These are phyloP conservation scores for Adelphocoris suturalis DNA, from an alignment of 2,888 invertebrate species.

Conservation along the genomic window DNA sequence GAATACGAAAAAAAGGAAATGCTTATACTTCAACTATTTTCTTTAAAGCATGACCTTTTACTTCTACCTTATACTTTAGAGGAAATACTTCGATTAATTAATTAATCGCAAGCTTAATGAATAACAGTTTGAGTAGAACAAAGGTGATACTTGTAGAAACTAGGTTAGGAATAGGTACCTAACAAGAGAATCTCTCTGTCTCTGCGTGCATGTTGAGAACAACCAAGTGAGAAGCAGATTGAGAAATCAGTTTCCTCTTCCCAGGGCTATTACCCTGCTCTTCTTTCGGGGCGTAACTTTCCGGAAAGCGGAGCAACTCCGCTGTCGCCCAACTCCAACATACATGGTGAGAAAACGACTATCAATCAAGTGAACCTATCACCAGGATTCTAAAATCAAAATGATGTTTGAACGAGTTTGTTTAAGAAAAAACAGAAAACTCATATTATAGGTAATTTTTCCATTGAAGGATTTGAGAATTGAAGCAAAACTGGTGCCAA, in stretches of 20 bases:
- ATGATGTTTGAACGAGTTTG: background rate
- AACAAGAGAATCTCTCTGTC: background rate
- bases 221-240: constrained; percentile 38
- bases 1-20: too few relatives aligned
- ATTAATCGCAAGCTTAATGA: too few relatives aligned
- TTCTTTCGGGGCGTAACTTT: background rate
- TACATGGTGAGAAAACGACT: background rate
- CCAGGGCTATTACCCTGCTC: constrained; percentile 17
- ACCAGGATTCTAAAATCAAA: background rate
- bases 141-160: background rate
- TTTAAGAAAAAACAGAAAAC: too few relatives aligned
- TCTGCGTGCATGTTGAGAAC: constrained; percentile 5
- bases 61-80: too few relatives aligned
- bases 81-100: too few relatives aligned
- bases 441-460: too few relatives aligned
- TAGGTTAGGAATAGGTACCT: background rate
- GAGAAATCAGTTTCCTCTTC: constrained; percentile 46
- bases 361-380: background rate
- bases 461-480: too few relatives aligned
- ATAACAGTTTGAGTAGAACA: too few relatives aligned
- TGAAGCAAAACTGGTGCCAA: too few relatives aligned
- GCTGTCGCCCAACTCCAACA: background rate
- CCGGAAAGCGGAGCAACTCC: background rate
- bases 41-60: too few relatives aligned
- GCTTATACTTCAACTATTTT: too few relatives aligned